Evolutionary conservation across 2,113 vertebrate species (phyloP), one percentile per base, ranked within the genome.

Genomic region (Xenopus borealis): DNA sequence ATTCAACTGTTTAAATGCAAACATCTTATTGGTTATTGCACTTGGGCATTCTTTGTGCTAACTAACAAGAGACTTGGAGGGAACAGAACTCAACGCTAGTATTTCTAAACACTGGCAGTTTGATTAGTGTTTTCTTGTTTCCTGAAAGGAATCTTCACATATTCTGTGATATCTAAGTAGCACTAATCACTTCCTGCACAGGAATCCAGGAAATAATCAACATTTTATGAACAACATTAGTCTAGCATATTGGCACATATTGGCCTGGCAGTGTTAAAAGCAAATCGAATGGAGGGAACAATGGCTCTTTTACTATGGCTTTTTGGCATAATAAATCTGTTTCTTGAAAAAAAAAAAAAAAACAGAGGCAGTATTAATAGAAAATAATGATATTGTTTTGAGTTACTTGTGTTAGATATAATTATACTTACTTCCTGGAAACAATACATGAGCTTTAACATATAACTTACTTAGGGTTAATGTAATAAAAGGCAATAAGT

Each of bases 101-200:
- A 40, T 40, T 40, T 40, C 33, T 80, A 79, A 11, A 57, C 75
- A 78, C 80, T 83, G 77, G 50, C 62, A 23, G 86, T 75, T 9
- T 82, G 84, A 82, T 62, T 83, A 87, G 80, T 78, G 59, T 82
- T 85, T 78, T 18, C 1, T n/a, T 69, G 76, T 79, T 92, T 92
- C 91, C 88, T 85, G 84, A 89, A 59, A 88, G 92, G 92, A 93
- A 92, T 87, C 86, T 73, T 78, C 91, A 89, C 82, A 80, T 84
- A 82, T 72, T 76, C 57, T 84, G 79, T 84, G 82, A 86, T 90
- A 88, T 88, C 87, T 86, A 87, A 88, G 87, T 85, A 89, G 83
- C 71, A 68, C 78, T 80, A 86, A 87, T 82, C 82, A 57, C 20
- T 78, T 78, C 78, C 78, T 78, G 47, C 40, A 79, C 79, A 75